Evolutionary conservation across 2,113 vertebrate species (phyloP).

Genomic region (Peromyscus californicus): DNA sequence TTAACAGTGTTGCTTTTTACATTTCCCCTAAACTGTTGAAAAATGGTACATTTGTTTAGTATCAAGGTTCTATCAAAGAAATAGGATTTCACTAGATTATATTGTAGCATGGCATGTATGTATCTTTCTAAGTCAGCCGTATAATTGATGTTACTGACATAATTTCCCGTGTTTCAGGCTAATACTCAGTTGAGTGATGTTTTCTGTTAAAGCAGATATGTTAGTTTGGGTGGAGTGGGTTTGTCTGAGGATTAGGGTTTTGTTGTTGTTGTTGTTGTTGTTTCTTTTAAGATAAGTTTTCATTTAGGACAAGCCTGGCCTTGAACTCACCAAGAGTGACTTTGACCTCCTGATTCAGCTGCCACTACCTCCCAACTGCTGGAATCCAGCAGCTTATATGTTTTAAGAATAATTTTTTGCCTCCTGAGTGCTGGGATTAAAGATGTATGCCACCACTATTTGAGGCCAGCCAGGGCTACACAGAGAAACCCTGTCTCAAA

Average conservation of each 20-base stretch:
- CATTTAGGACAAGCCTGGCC: not conserved
- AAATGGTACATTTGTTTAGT: not conserved
- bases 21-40: not conserved
- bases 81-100: rapidly evolving
- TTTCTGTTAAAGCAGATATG: not conserved
- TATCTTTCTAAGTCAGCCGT: not conserved
- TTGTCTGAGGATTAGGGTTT: not conserved
- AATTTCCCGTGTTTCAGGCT: too few species aligned
- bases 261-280: not conserved
- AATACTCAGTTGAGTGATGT: rapidly evolving
- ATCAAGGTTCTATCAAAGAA: not conserved
- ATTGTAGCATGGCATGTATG: rapidly evolving
- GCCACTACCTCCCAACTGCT: not conserved
- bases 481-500: not conserved
- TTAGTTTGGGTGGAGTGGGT: not conserved
- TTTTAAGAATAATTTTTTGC: not conserved
- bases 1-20: rapidly evolving
- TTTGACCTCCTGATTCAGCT: not conserved
- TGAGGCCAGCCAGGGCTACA: not conserved
- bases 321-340: not conserved
- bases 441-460: not conserved
- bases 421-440: not conserved
- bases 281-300: not conserved
- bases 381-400: not conserved
- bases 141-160: not conserved